Evolutionary conservation across 2,113 vertebrate genomes (phyloP).

Genomic region (Corythoichthys haematopterus): DNA sequence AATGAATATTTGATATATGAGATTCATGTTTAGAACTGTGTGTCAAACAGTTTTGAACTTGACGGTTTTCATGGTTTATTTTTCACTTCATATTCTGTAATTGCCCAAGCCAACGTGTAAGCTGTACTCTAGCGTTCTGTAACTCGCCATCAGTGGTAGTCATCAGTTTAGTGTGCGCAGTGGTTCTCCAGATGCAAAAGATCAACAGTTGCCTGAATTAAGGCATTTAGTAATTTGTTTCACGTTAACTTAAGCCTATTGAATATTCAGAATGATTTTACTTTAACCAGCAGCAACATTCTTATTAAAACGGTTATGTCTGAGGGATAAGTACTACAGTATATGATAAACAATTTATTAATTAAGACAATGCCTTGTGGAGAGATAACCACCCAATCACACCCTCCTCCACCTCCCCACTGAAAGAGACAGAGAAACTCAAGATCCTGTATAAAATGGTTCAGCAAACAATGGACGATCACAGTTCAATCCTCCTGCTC

Average conservation of each 20-base stretch:
- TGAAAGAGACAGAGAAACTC: background rate
- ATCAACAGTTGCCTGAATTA: background rate
- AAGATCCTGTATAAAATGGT: background rate
- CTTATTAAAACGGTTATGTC: background rate
- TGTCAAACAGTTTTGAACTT: no score
- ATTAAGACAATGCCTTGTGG: constrained; percentile 11
- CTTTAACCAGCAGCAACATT: background rate
- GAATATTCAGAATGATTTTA: constrained; percentile 5
- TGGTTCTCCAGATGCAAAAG: no score
- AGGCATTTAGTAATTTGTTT: background rate
- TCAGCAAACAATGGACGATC: background rate
- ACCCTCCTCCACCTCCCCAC: background rate
- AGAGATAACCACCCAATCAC: constrained; percentile 17
- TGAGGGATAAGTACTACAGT: background rate
- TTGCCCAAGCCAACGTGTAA: no score
- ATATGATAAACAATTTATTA: background rate
- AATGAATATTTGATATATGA: no score
- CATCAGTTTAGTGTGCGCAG: no score
- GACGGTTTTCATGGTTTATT: no score
- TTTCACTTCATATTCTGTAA: no score
- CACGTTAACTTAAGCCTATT: constrained; percentile 4
- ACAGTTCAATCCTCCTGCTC: background rate
- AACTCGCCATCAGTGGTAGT: no score
- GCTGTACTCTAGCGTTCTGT: no score
- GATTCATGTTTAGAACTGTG: no score